These are phyloP conservation scores for Heteromurus nitidus DNA, from an alignment of 2,888 invertebrate genomes.

Conservation along the genomic window DNA sequence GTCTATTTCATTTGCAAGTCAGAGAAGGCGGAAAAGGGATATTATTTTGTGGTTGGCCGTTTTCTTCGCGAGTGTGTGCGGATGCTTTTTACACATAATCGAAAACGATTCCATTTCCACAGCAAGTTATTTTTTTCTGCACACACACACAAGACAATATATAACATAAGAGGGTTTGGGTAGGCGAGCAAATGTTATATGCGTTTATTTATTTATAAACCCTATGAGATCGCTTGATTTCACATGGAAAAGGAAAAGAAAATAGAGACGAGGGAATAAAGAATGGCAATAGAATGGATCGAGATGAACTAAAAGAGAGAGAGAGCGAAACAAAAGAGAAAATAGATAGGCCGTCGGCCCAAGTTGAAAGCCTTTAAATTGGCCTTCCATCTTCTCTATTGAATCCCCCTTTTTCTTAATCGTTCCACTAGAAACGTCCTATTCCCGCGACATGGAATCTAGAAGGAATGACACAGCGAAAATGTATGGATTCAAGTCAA, in stretches of 20 bases:
- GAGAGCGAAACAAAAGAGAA: constrained; percentile 5
- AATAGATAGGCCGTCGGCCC: constrained; percentile 63
- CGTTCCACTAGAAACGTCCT: constrained; percentile 3
- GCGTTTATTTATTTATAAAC: not conserved
- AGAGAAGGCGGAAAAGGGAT: too few relatives aligned
- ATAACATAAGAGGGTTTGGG: too few relatives aligned
- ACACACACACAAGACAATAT: too few relatives aligned
- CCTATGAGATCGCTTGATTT: not conserved
- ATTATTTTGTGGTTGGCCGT: too few relatives aligned
- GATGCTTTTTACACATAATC: too few relatives aligned
- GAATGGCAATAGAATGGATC: constrained; percentile 19
- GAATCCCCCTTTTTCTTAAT: constrained; percentile 41
- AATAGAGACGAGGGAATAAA: not conserved
- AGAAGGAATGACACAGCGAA: not conserved
- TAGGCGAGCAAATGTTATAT: too few relatives aligned
- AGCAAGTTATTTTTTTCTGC: too few relatives aligned
- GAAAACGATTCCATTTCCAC: too few relatives aligned
- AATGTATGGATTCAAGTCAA: constrained; percentile 2
- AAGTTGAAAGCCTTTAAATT: constrained; percentile 73
- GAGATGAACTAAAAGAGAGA: constrained; percentile 30
- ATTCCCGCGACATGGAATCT: not conserved
- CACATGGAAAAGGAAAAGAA: not conserved
- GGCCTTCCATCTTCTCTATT: constrained; percentile 54
- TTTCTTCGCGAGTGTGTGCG: too few relatives aligned
- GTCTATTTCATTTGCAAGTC: too few relatives aligned